Evolutionary conservation across 2,797 vertebrate species (phyloP).

Genomic region (Halcyon leucocephala): DNA sequence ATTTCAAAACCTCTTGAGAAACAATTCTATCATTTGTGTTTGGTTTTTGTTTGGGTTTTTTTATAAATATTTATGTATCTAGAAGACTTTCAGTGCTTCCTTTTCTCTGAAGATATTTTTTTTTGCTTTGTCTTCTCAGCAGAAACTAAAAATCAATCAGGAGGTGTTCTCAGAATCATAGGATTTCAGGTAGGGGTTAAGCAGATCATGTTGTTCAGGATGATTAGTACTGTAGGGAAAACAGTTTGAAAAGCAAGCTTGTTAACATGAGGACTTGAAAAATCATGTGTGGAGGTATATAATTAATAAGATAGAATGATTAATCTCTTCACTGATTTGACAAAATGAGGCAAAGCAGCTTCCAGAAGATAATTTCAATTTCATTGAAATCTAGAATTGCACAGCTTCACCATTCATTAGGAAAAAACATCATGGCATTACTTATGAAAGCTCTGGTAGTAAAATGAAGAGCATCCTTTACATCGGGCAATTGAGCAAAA

Average conservation of each 20-base stretch:
- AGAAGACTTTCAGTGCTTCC: background rate
- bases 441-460: background rate
- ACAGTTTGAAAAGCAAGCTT: background rate
- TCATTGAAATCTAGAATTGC: background rate
- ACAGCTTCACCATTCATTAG: background rate
- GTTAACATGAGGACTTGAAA: background rate
- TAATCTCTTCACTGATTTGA: background rate
- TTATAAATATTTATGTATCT: background rate
- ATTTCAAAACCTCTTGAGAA: background rate
- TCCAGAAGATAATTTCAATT: slow-evolving; percentile 6
- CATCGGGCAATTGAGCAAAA: background rate
- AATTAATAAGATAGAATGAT: background rate
- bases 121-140: background rate
- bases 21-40: background rate
- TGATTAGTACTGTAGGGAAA: background rate
- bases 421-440: background rate
- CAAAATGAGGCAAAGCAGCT: background rate
- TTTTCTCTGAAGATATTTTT: background rate
- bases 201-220: background rate
- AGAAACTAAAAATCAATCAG: background rate
- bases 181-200: background rate
- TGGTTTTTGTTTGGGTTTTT: background rate
- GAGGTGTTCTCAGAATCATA: background rate
- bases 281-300: background rate
- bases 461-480: background rate